These are phyloP conservation scores for Heterotis niloticus DNA, from an alignment of 2,113 vertebrate genomes.

Conservation along the genomic window DNA sequence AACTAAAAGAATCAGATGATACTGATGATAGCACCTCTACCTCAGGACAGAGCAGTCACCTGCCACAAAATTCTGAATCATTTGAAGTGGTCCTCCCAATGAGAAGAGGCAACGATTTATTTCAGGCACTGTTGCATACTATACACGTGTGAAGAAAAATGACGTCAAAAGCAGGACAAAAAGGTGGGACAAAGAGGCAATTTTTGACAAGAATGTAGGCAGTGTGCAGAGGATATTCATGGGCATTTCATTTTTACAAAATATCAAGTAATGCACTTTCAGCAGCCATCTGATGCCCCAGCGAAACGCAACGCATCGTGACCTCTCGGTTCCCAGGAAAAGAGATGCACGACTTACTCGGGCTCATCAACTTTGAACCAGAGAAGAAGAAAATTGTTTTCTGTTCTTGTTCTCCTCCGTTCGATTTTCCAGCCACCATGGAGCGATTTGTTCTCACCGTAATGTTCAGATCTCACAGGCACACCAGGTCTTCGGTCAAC, in stretches of 20 bases:
- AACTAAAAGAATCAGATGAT: too few relatives aligned
- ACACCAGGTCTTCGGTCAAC: background rate
- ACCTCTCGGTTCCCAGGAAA: background rate
- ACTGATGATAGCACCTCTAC: too few relatives aligned
- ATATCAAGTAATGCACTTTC: background rate
- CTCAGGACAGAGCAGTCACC: too few relatives aligned
- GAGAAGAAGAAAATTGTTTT: background rate
- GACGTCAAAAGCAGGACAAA: too few relatives aligned
- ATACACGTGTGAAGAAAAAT: too few relatives aligned
- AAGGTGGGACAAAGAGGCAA: too few relatives aligned
- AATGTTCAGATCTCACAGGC: background rate
- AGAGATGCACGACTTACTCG: constrained; percentile 3
- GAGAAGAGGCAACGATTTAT: too few relatives aligned
- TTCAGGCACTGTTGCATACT: too few relatives aligned
- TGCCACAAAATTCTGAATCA: too few relatives aligned
- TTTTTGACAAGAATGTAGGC: too few relatives aligned
- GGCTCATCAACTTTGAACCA: background rate
- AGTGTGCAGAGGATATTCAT: background rate
- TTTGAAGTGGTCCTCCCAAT: too few relatives aligned
- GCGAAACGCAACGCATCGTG: background rate
- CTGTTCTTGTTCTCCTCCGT: background rate
- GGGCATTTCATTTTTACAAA: background rate
- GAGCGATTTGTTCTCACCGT: background rate
- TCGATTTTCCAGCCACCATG: background rate
- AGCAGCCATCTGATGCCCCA: background rate